These are phyloP conservation scores for Drosophila acutilabella DNA, from an alignment of 2,888 invertebrate species.

Conservation along the genomic window DNA sequence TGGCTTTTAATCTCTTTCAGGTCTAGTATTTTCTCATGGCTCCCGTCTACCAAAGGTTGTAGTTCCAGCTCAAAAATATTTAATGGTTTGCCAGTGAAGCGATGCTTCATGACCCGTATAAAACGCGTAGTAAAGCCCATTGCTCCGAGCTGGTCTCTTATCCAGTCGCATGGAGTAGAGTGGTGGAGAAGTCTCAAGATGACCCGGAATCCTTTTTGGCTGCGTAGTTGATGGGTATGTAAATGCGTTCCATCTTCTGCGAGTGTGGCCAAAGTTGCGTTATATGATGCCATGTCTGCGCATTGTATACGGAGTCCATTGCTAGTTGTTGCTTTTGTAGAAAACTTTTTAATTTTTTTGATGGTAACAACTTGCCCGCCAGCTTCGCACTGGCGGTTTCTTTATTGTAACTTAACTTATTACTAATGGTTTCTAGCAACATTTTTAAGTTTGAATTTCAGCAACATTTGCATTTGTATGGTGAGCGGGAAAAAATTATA, in stretches of 20 bases:
- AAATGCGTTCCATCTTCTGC: background rate
- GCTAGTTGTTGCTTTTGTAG: background rate
- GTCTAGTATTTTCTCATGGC: background rate
- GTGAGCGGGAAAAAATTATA: no score
- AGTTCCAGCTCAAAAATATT: slow-evolving; percentile 15
- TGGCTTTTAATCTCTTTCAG: slow-evolving; percentile 2
- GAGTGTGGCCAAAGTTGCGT: background rate
- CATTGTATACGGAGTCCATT: background rate
- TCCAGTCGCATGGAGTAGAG: slow-evolving; percentile 1
- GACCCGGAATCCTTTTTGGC: background rate
- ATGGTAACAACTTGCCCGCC: no score
- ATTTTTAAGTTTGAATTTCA: no score
- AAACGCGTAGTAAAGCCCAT: background rate
- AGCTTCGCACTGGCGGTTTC: no score
- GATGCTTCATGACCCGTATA: slow-evolving; percentile 1
- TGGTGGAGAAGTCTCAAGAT: slow-evolving; percentile 1
- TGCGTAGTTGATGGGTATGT: slow-evolving; percentile 5
- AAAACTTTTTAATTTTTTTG: slow-evolving; percentile 1
- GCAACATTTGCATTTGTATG: no score
- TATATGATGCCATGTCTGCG: background rate
- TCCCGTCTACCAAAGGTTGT: background rate
- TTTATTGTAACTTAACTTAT: no score
- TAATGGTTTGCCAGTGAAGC: background rate
- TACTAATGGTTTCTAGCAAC: no score
- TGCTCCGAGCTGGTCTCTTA: background rate